phyloP scores from a whole-genome alignment of 2,888 invertebrate genomes.

The Ceratothoa steindachneri region DNA sequence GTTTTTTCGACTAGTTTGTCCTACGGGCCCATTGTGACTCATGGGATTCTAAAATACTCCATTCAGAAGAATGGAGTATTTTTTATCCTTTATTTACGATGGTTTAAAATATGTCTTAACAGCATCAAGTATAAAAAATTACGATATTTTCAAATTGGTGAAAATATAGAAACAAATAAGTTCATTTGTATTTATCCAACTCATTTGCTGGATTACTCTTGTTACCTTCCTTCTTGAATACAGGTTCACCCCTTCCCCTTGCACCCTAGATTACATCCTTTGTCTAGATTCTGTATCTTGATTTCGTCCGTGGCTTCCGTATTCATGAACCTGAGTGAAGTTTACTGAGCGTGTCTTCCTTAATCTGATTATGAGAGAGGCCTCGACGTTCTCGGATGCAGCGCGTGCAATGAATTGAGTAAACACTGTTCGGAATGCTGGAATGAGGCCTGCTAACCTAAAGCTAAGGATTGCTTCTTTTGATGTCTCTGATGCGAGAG shows the following conservation, averaged over 20 bases:
- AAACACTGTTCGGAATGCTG: background rate
- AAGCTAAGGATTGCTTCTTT: background rate
- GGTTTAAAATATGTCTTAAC: too few species aligned
- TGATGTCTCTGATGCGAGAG: background rate
- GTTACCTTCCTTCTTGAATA: background rate
- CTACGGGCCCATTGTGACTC: too few species aligned
- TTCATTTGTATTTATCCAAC: too few species aligned
- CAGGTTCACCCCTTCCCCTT: background rate
- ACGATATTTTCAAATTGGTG: too few species aligned
- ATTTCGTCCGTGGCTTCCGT: background rate
- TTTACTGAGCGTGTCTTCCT: background rate
- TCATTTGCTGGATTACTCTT: too few species aligned
- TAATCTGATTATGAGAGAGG: background rate
- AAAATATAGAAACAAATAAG: too few species aligned
- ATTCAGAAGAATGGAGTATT: too few species aligned
- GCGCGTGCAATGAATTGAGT: background rate
- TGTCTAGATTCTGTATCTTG: background rate
- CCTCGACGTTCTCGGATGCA: background rate
- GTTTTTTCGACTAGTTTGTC: too few species aligned
- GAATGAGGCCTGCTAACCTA: background rate
- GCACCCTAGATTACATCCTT: too few species aligned
- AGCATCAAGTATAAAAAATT: too few species aligned
- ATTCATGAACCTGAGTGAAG: slow-evolving; percentile 5
- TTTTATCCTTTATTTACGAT: too few species aligned
- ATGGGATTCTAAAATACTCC: too few species aligned